A percentile compares a stretch with the other conserved stretches of the same genome.
Evolutionary conservation across 2,888 invertebrate genomes (phyloP).

Genomic region (Thera britannica): DNA sequence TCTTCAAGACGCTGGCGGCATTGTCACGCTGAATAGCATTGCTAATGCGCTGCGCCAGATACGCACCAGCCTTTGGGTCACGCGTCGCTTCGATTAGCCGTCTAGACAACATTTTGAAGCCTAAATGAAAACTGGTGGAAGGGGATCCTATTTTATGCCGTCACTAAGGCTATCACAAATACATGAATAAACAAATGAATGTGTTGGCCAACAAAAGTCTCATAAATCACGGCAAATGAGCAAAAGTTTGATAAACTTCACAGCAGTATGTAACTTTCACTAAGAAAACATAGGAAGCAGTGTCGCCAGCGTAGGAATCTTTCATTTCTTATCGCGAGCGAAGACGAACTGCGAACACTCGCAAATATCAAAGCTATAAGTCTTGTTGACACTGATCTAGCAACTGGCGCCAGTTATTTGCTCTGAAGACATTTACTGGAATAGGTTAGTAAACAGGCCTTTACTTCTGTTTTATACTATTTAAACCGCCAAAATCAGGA

Average conservation of each 20-base stretch:
- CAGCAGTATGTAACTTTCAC: conserved; percentile 47
- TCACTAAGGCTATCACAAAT: background rate
- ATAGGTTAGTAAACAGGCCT: too few relatives aligned
- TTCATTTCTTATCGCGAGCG: conserved; percentile 72
- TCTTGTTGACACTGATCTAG: conserved; percentile 7
- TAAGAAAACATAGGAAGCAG: conserved; percentile 54
- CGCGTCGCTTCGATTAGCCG: too few relatives aligned
- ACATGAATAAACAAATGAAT: background rate
- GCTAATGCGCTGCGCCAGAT: too few relatives aligned
- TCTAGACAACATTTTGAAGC: too few relatives aligned
- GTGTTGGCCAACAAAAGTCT: background rate
- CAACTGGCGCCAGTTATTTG: background rate
- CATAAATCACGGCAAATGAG: conserved; percentile 13
- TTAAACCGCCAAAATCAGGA: too few relatives aligned
- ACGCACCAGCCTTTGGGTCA: too few relatives aligned
- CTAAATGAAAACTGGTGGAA: too few relatives aligned
- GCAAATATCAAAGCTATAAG: conserved; percentile 53
- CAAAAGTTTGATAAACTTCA: conserved; percentile 23
- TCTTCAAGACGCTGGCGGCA: too few relatives aligned
- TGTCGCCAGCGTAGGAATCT: conserved; percentile 57
- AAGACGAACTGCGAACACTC: conserved; percentile 57
- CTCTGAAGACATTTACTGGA: too few relatives aligned
- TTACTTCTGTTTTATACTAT: too few relatives aligned
- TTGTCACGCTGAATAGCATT: too few relatives aligned
- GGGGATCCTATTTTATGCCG: too few relatives aligned